These are phyloP conservation scores for Cotesia vestalis DNA, from an alignment of 1,140 invertebrate species.

Conservation along the genomic window DNA sequence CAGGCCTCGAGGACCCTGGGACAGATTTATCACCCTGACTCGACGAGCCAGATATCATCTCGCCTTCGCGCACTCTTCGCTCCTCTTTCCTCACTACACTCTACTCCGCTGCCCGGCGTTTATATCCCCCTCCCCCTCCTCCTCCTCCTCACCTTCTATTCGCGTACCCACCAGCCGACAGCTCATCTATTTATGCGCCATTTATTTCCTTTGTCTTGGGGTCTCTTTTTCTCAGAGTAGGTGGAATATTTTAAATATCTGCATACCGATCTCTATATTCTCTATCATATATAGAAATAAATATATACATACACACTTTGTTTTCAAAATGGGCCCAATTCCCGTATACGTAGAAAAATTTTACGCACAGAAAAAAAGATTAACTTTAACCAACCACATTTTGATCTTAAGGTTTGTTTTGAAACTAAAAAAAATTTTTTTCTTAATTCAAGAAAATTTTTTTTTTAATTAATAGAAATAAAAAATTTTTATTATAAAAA, in stretches of 20 bases:
- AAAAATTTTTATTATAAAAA: too few species aligned
- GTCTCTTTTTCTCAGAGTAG: not conserved
- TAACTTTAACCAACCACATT: too few species aligned
- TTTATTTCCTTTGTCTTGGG: constrained; percentile 43
- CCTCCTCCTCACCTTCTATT: not conserved
- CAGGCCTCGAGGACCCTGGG: constrained; percentile 42
- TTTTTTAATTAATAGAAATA: too few species aligned
- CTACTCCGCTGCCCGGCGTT: constrained; percentile 49
- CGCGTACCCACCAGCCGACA: constrained; percentile 49
- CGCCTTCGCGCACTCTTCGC: constrained; percentile 54
- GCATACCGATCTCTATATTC: not conserved
- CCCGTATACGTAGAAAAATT: too few species aligned
- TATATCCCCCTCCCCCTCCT: constrained; percentile 6
- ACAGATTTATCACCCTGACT: constrained; percentile 62
- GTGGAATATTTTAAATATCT: constrained; percentile 7
- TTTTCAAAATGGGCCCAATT: too few species aligned
- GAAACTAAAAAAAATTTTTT: too few species aligned
- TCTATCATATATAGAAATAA: too few species aligned
- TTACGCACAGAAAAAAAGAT: too few species aligned
- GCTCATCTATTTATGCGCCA: constrained; percentile 56
- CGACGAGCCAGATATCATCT: constrained; percentile 62
- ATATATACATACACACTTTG: too few species aligned
- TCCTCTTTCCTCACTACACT: constrained; percentile 49
- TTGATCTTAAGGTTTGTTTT: too few species aligned
- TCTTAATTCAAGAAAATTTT: too few species aligned